Evolutionary conservation across 2,888 invertebrate species (phyloP), one percentile per base, ranked within the genome.

Genomic region (Lathronympha strigana): DNA sequence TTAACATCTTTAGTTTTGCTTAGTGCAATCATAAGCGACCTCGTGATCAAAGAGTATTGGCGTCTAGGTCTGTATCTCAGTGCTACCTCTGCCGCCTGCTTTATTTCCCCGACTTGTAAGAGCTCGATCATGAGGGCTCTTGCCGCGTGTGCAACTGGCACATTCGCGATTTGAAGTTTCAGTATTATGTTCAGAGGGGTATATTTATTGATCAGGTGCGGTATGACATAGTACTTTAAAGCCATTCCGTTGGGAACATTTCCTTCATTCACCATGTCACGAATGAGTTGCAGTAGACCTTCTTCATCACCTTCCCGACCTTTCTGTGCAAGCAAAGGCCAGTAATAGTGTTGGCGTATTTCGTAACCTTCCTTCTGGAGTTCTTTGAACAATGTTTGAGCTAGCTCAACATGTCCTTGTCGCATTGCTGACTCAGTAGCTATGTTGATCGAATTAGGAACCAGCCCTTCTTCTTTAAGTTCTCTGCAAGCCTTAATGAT

Each of bases 321-420:
- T 74, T 93, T 93, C 1, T 93, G 89, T n/a, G 93, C 88, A 54
- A 98, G 85, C 31, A 97, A 76, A 0, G 98, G 98, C 97, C 97
- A 98, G 83, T 97, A 98, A 77, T 94, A 97, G 80, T 98, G 97
- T 68, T 95, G 94, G 25, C 96, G 93, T 11, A 97, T 90, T 72
- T 94, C 93, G 23, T 92, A 72, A 0, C 95, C 95, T 58, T 93
- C 85, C 50, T 93, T 92, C 73, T 94, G 91, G 74, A 96, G 87
- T 75, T 94, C 94, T 60, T 93, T 93, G 36, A 97, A 87, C 21
- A 97, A 80, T 15, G 93, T 87, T 61, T 94, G 86, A 0, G 95
- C 94, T 62, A 94, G 81, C 70, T 94, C 93, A 40, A 93, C 85
- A 33, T 93, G 90, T 0, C 93, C 94, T 50, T 88, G 87, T 38